phyloP scores from a whole-genome alignment of 2,797 vertebrate species.

The Danio kyathit region DNA sequence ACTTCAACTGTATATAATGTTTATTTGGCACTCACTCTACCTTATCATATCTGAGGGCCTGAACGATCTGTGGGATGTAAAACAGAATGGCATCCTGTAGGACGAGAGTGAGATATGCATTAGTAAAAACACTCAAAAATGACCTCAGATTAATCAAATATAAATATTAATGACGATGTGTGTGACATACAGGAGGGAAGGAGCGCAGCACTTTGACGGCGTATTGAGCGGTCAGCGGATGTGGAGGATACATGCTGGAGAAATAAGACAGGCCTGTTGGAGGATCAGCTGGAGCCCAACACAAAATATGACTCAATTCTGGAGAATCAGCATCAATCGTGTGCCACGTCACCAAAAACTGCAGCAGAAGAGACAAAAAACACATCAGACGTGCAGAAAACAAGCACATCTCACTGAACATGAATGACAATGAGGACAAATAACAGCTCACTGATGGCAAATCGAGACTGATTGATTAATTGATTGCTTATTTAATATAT shows the following conservation, averaged over 20 bases:
- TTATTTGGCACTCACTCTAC: slow-evolving; percentile 71
- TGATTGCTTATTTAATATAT: too few species aligned
- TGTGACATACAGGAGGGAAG: slow-evolving; percentile 88
- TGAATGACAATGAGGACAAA: too few species aligned
- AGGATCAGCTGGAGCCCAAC: slow-evolving; percentile 94
- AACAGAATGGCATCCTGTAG: slow-evolving; percentile 95
- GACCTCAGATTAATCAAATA: neutral
- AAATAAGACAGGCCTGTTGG: slow-evolving; percentile 97
- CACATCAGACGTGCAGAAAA: too few species aligned
- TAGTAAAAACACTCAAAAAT: neutral
- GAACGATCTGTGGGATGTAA: slow-evolving; percentile 98
- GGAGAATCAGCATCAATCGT: slow-evolving; percentile 97
- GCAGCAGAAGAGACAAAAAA: neutral
- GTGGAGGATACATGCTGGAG: slow-evolving; percentile 97
- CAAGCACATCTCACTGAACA: too few species aligned
- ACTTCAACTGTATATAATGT: too few species aligned
- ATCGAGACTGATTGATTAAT: too few species aligned
- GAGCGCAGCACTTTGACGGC: slow-evolving; percentile 96
- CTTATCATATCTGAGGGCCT: slow-evolving; percentile 97
- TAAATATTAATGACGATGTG: neutral
- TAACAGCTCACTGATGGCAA: too few species aligned
- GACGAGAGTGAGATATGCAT: neutral
- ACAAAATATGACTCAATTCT: slow-evolving; percentile 94
- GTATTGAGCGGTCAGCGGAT: slow-evolving; percentile 95
- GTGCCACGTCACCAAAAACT: slow-evolving; percentile 98